phyloP scores from a whole-genome alignment of 2,888 invertebrate species.

The Leptarthrus brevirostris region DNA sequence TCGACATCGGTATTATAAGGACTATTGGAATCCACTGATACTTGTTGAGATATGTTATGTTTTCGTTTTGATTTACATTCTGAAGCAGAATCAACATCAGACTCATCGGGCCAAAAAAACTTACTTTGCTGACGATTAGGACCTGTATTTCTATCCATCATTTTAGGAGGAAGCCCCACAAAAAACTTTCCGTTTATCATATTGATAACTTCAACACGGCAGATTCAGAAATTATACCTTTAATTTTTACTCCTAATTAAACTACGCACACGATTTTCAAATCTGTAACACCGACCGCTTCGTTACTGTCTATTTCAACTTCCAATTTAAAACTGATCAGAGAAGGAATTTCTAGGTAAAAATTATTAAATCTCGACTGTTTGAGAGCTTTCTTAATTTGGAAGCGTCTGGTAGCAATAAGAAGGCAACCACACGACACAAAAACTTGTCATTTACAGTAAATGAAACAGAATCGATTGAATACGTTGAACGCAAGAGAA shows the following conservation, averaged over 20 bases:
- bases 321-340: constrained; percentile 23
- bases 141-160: constrained; percentile 61
- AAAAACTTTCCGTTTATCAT: constrained; percentile 67
- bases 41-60: constrained; percentile 31
- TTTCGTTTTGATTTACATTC: constrained; percentile 60
- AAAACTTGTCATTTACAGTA: neutral
- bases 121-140: constrained; percentile 65
- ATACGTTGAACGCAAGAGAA: neutral
- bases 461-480: neutral
- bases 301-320: neutral
- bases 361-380: constrained; percentile 24
- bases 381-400: constrained; percentile 47
- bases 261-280: constrained; percentile 53
- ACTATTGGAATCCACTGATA: constrained; percentile 26
- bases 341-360: constrained; percentile 33
- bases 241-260: constrained; percentile 8
- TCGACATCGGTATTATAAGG: constrained; percentile 51
- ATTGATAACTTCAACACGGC: too few relatives aligned
- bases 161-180: constrained; percentile 64
- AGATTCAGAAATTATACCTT: neutral
- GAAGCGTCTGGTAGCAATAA: constrained; percentile 47
- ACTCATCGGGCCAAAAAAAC: constrained; percentile 67
- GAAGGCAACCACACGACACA: constrained; percentile 7
- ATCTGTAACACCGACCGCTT: constrained; percentile 56
- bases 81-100: constrained; percentile 59